Evolutionary conservation across 2,797 vertebrate species (phyloP), one percentile per base, ranked within the genome.

Genomic region (Gallinago stenura): DNA sequence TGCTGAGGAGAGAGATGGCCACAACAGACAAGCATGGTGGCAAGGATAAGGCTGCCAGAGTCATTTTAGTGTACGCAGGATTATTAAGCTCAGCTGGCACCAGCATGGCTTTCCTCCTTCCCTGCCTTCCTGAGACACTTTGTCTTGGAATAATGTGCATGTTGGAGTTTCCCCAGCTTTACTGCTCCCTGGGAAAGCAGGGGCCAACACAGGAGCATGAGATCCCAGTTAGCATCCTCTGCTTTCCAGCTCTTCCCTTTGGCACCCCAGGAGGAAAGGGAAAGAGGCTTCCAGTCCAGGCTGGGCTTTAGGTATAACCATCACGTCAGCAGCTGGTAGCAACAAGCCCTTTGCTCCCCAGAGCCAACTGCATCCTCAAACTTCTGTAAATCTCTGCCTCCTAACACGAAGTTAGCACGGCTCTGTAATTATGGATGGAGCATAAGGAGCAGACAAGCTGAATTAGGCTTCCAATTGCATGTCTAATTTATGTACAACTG

Each of bases 401-500:
- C 71, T 60, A 84, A 90, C 60, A 7, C 3, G 41, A 61, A 68
- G 83, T 56, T 71, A 66, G 20, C 70, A 43, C 6, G 9, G 71
- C 50, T 54, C 79, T 58, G 8, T 68, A 85, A 93, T 95, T 92
- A 79, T 19, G 88, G 83, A 66, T 41, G 86, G 9, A 90, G 88
- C 77, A 89, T 65, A 93, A 93, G 83, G 57, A 89, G 56, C 48
- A 96, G 88, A 90, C 86, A 91, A 94, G 90, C 75, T 65, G 88
- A 88, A 95, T 97, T 95, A 97, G 88, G 83, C 88, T 94, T 91
- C 83, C 8, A 8, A 95, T 95, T 93, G 90, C 93, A 90, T 87
- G 94, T 84, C 96, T 97, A 95, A 94, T 96, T 95, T 96, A 96
- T 87, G 86, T 95, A 94, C 91, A 95, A 97, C 93, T 95, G 83